Evolutionary conservation across 2,888 invertebrate genomes (phyloP), one percentile per base, ranked within the genome.

Genomic region (Cyrtodaria siliqua): DNA sequence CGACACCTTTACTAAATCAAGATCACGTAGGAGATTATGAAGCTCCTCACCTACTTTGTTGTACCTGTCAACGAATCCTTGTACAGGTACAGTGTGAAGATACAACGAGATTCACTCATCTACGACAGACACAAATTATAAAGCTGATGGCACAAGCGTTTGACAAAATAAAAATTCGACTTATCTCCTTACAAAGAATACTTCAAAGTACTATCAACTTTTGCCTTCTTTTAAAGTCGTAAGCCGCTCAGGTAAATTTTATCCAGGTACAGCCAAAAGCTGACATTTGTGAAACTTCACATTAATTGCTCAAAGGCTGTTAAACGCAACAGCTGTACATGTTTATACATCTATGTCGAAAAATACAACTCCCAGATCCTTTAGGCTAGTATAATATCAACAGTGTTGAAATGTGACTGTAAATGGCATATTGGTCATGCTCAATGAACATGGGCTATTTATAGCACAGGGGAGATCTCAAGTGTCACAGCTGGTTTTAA

Each of bases 351-450:
- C 33, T 12, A 8, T 8, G 4, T 4, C 47, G 16, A 16, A 47
- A 47, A 16, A 18, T 20, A 16, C 47, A 40, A 33, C 40, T 4
- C 53, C 20, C 26, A 44, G 18, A 40, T n/a, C 50, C 64, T 49
- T 33, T 1, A 20, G 64, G 64, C 64, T 53, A 33, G 33, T 33
- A 64, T 55, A 26, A 57, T 38, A 38, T 57, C 42, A 63, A 64
- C 60, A 50, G 55, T 69, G 53, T 69, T 69, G 44, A 60, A 56
- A 62, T 56, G 47, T 44, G 27, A 59, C 59, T 68, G 63, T 69
- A 75, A 75, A 60, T 70, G 55, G 47, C 63, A 69, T 63, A 72
- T 76, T 76, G 70, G 76, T 62, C 76, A 76, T 56, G 70, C 67
- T 62, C 42, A 29, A 29, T 74, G 74, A 59, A 47, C 74, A 74